Evolutionary conservation across 2,113 vertebrate species (phyloP).

Genomic region (Laticauda laticaudata): DNA sequence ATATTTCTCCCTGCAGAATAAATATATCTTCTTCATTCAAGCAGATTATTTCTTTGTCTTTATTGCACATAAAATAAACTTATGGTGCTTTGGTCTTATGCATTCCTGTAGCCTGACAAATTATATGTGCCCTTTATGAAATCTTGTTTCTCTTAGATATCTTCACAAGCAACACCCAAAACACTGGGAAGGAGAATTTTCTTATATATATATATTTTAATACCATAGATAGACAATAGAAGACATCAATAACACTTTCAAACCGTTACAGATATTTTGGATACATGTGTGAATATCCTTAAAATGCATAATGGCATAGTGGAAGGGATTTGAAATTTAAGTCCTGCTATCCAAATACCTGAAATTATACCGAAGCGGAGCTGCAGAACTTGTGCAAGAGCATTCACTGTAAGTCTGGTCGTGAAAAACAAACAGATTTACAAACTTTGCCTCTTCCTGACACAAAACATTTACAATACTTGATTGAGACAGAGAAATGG

Average conservation of each 20-base stretch:
- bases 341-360: background rate
- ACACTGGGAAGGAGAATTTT: background rate
- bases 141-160: background rate
- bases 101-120: no score
- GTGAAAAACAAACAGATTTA: slow-evolving; percentile 10
- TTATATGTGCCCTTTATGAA: background rate
- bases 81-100: background rate
- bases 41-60: background rate
- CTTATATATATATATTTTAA: background rate
- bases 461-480: slow-evolving; percentile 35
- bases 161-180: background rate
- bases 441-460: slow-evolving; percentile 6
- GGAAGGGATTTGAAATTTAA: background rate
- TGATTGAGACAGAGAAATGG: slow-evolving; percentile 41
- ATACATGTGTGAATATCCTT: background rate
- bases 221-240: background rate
- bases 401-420: accelerated
- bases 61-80: background rate
- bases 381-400: background rate
- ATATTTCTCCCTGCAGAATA: background rate
- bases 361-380: background rate
- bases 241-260: background rate
- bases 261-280: background rate
- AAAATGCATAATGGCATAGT: background rate
- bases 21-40: background rate